A percentile compares a stretch with the other conserved stretches of the same genome.
Conservation (phyloP, 2,113 vertebrate species). For the Amia ocellicauda region DNA sequence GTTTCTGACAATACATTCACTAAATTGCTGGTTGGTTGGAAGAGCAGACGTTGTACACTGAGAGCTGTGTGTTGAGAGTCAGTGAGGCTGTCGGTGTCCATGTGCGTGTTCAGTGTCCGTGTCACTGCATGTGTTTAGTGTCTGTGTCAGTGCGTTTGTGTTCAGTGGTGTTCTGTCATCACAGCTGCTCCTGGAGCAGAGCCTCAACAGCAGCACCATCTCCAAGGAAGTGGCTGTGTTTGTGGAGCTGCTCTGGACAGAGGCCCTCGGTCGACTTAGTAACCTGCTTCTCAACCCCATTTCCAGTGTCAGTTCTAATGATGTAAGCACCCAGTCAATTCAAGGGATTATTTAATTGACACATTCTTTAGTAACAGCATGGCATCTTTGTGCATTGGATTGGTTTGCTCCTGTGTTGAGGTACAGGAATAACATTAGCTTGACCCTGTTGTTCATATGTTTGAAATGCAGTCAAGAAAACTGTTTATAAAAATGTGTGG, state of each 20-base stretch:
- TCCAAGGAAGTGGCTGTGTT: conserved; percentile 71
- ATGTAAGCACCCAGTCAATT: conserved; percentile 73
- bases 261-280: conserved; percentile 69
- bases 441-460: too few species aligned
- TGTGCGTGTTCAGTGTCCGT: too few species aligned
- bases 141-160: too few species aligned
- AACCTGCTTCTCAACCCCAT: conserved; percentile 55
- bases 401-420: neutral
- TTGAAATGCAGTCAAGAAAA: too few species aligned
- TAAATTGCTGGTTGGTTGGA: too few species aligned
- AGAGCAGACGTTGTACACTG: too few species aligned
- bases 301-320: conserved; percentile 69
- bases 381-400: neutral
- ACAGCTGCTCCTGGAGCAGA: conserved; percentile 77
- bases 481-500: too few species aligned
- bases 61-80: too few species aligned
- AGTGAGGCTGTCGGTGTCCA: too few species aligned
- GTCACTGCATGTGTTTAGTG: too few species aligned
- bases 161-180: conserved; percentile 26
- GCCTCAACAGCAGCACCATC: conserved; percentile 51
- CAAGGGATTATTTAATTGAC: neutral
- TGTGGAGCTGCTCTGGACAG: conserved; percentile 78
- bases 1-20: too few species aligned
- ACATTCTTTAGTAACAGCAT: neutral
- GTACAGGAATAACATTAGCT: too few species aligned